These are phyloP conservation scores for Prostheceraeus crozeri DNA, from an alignment of 2,888 invertebrate genomes.

Conservation along the genomic window DNA sequence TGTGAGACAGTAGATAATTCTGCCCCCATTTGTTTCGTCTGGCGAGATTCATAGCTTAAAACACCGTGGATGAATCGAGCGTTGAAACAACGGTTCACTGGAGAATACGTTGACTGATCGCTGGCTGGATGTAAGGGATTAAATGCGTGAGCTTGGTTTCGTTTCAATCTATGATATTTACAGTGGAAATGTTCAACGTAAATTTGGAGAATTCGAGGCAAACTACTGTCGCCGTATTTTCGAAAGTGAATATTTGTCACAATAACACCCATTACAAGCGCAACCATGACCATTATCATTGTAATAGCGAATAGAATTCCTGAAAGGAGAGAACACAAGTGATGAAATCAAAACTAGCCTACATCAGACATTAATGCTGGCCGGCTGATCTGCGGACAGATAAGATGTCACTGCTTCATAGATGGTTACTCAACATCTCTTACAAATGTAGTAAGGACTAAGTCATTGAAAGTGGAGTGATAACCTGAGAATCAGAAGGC, in stretches of 20 bases:
- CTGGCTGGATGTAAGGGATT: neutral
- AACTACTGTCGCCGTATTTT: conserved; percentile 24
- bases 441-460: too few species aligned
- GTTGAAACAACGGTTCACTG: neutral
- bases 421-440: too few species aligned
- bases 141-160: neutral
- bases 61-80: conserved; percentile 25
- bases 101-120: neutral
- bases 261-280: conserved; percentile 34
- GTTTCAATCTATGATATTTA: neutral
- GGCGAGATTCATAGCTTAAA: too few species aligned
- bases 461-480: too few species aligned
- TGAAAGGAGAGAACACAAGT: too few species aligned
- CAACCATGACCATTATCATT: conserved; percentile 30
- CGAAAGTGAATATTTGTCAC: conserved; percentile 33
- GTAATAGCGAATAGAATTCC: conserved; percentile 32
- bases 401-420: too few species aligned
- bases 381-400: too few species aligned
- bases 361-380: too few species aligned
- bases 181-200: conserved; percentile 27
- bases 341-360: too few species aligned
- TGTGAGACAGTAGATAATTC: too few species aligned
- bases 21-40: too few species aligned
- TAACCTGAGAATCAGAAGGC: too few species aligned
- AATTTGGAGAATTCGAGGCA: neutral